Evolutionary conservation across 2,113 vertebrate species (phyloP).

Genomic region (Melanostigma gelatinosum): DNA sequence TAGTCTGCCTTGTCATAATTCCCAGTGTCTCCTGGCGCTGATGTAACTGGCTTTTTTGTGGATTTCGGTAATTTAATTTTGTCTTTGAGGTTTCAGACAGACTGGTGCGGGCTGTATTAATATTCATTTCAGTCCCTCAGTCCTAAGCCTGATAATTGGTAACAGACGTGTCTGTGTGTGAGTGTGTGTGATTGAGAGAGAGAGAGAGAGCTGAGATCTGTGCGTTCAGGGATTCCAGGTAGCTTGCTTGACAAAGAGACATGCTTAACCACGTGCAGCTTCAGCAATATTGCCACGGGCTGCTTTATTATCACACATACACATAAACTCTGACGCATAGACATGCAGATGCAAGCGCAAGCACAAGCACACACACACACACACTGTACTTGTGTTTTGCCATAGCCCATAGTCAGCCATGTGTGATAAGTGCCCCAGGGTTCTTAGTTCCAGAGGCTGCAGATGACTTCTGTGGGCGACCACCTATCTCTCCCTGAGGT

Average conservation of each 20-base stretch:
- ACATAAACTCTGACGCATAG: conserved; percentile 30
- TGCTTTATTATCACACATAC: conserved; percentile 62
- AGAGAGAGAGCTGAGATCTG: conserved; percentile 51
- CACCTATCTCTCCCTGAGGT: conserved; percentile 75
- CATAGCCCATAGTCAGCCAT: conserved; percentile 57
- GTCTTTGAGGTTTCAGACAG: conserved; percentile 77
- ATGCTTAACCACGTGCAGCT: conserved; percentile 66
- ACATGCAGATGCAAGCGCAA: conserved; percentile 15
- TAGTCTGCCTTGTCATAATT: conserved; percentile 48
- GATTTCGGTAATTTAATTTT: conserved; percentile 73
- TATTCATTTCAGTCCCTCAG: conserved; percentile 76
- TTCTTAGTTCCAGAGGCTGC: conserved; percentile 66
- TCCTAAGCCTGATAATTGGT: conserved; percentile 80
- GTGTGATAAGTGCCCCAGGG: conserved; percentile 50
- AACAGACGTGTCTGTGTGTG: conserved; percentile 64
- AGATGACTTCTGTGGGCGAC: conserved; percentile 73
- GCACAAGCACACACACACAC: conserved; percentile 32
- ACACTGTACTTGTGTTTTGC: conserved; percentile 42
- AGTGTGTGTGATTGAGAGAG: conserved; percentile 8
- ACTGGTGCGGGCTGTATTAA: conserved; percentile 71
- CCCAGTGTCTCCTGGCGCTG: conserved; percentile 59
- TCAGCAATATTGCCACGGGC: conserved; percentile 54
- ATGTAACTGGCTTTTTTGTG: conserved; percentile 72
- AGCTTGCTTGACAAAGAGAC: conserved; percentile 67
- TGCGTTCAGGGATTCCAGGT: conserved; percentile 54